Evolutionary conservation across 2,113 vertebrate species (phyloP).

Genomic region (Chascanopsetta lugubris): DNA sequence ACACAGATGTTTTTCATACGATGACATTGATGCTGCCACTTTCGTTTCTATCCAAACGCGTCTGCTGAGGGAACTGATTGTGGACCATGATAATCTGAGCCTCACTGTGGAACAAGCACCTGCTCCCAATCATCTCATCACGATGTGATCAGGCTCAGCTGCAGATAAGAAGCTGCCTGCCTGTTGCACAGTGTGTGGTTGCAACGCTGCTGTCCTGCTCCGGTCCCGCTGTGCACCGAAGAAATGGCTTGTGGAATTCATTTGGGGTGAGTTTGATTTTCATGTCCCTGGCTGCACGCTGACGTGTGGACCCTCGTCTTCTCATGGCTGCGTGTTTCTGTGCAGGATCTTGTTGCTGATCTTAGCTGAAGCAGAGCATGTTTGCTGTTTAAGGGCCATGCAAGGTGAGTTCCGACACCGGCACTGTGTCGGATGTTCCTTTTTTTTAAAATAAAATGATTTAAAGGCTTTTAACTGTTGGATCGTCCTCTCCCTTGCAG

Average conservation of each 20-base stretch:
- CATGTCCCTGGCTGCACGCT: background rate
- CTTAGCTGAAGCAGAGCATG: constrained; percentile 59
- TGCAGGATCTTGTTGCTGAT: constrained; percentile 53
- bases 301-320: background rate
- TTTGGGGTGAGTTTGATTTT: constrained; percentile 62
- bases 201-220: constrained; percentile 9
- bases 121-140: no score
- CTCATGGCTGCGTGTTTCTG: constrained; percentile 6
- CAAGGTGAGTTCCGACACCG: constrained; percentile 33
- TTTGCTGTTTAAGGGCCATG: constrained; percentile 36
- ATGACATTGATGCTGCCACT: no score
- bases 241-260: constrained; percentile 64
- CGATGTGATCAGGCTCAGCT: no score
- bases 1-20: no score
- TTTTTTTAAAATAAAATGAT: background rate
- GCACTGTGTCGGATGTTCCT: no score
- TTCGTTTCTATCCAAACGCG: no score
- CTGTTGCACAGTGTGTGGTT: no score
- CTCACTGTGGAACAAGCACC: no score
- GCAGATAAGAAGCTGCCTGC: no score
- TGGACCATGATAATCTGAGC: no score
- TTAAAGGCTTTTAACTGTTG: background rate
- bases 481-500: constrained; percentile 3
- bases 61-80: no score
- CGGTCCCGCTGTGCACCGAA: background rate